Evolutionary conservation across 2,113 vertebrate species (phyloP).

Genomic region (Sporophila hypoxantha): DNA sequence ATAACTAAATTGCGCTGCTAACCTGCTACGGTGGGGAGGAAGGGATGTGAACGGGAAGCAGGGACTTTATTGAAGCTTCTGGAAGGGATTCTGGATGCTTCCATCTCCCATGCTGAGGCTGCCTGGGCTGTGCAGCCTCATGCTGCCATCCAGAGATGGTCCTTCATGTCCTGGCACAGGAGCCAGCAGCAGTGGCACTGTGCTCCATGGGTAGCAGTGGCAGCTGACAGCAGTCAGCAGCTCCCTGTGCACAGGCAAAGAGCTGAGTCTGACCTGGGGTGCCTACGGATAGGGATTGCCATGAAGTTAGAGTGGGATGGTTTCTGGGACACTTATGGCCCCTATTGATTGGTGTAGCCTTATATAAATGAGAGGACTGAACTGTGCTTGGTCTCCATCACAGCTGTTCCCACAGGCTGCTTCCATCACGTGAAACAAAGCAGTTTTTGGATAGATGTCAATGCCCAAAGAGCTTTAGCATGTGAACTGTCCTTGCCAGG

Average conservation of each 20-base stretch:
- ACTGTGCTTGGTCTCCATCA: neutral
- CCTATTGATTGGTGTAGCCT: neutral
- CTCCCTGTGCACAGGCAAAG: rapidly evolving
- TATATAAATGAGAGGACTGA: neutral
- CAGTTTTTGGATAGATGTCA: neutral
- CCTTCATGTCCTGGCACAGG: neutral
- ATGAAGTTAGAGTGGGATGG: neutral
- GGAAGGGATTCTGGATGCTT: neutral
- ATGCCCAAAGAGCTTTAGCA: neutral
- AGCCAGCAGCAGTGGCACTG: neutral
- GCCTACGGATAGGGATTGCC: neutral
- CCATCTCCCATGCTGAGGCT: neutral
- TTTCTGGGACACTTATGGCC: neutral
- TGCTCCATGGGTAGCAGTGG: neutral
- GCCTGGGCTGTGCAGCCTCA: neutral
- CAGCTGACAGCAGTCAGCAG: neutral
- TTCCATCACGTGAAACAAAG: neutral
- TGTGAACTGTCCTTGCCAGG: neutral
- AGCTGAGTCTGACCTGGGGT: neutral
- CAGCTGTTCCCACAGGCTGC: neutral
- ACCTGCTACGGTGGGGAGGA: neutral
- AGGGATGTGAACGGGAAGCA: neutral
- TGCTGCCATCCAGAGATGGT: neutral
- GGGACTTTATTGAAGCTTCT: neutral
- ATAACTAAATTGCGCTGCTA: neutral